Base-by-base conservation (phyloP, 2,797 vertebrate genomes). In the Alauda arvensis region DNA sequence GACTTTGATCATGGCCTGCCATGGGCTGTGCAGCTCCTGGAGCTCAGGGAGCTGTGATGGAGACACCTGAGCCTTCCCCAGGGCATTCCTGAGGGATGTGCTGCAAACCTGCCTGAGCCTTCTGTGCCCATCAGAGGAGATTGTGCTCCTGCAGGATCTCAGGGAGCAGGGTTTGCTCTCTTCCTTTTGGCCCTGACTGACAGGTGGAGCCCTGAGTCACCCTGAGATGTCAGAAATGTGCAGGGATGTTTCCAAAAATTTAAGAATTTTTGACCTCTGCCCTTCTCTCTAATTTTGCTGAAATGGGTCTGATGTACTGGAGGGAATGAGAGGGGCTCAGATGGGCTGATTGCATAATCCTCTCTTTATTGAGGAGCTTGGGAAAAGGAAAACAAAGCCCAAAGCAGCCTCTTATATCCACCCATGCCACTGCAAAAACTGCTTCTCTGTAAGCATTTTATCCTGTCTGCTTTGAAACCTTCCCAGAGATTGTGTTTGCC, bases 301-400 rank as follows among this genome's bases (percentile, higher is more conserved):
- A 57, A 85, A 70, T n/a, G 52, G 74, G 45, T 80, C 59, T 87
- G 12, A 40, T 28, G n/a, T 55, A 17, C 69, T 66, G 59, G 25
- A 71, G 43, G 43, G 48, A 57, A 61, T 15, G 84, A 13, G 37
- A 61, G 81, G 39, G 39, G 26, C 56, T 31, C 37, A 60, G 81
- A 59, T 49, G 43, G 1, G 6, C 61, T 37, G 61, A 45, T 66
- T 85, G 77, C 37, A 46, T 77, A 79, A 91, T 69, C 40, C 51
- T 65, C 43, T 45, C 57, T 74, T 83, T 80, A 83, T 74, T 82
- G 77, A 82, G 78, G 39, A 83, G 37, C 51, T 37, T 62, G 40
- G 43, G 5, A 34, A 34, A n/a, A 6, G 42, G 4, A 25, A 26
- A n/a, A 7, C 19, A 62, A 24, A 24, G 3, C 18, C 20, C 2